Conservation (phyloP, 2,113 vertebrate genomes). For the Cichladusa arquata region DNA sequence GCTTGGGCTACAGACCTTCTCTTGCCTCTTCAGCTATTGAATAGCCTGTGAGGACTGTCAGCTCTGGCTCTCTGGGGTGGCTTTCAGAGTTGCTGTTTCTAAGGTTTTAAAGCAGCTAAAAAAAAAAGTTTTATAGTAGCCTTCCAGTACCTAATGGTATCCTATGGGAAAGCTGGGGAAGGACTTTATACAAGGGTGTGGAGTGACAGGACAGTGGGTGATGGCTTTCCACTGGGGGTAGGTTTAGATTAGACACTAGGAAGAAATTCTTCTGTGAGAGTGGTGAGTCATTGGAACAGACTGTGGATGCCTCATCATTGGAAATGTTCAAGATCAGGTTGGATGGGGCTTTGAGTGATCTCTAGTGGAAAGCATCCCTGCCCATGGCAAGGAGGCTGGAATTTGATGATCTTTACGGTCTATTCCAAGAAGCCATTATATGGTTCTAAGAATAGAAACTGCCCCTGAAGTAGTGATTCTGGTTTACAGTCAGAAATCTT, state of each 20-base stretch:
- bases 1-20: background rate
- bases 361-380: background rate
- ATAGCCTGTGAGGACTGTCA: background rate
- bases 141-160: background rate
- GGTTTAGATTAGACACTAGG: background rate
- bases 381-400: background rate
- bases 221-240: background rate
- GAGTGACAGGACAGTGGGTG: background rate
- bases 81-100: background rate
- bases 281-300: background rate
- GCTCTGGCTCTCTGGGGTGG: background rate
- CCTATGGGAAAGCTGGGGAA: background rate
- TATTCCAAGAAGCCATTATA: background rate
- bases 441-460: background rate
- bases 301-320: background rate
- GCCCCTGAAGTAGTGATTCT: background rate
- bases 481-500: background rate
- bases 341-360: background rate
- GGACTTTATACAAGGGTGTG: background rate
- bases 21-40: background rate
- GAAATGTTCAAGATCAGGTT: background rate
- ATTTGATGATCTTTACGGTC: background rate
- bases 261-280: background rate
- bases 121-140: background rate
- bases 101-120: background rate